A percentile compares a stretch with the other conserved stretches of the same genome.
Evolutionary conservation across 2,888 invertebrate genomes (phyloP).

Genomic region (Acronicta alni): DNA sequence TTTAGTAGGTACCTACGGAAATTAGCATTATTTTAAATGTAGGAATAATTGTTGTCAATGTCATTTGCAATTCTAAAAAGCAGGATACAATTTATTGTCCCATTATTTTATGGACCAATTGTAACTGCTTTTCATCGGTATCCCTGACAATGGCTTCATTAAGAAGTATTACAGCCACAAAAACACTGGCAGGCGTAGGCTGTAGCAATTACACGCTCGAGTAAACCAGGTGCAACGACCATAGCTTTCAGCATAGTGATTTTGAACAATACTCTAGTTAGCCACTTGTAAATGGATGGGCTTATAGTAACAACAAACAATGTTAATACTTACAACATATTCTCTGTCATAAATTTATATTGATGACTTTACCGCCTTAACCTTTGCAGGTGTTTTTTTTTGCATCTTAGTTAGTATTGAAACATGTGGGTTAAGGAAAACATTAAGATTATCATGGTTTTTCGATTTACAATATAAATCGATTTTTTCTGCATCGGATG

Average conservation of each 20-base stretch:
- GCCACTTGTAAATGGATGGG: slow-evolving; percentile 70
- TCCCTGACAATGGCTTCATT: slow-evolving; percentile 56
- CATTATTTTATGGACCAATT: slow-evolving; percentile 6
- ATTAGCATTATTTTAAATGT: not conserved
- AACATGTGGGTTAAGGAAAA: too few relatives aligned
- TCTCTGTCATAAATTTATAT: slow-evolving; percentile 48
- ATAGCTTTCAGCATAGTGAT: slow-evolving; percentile 63
- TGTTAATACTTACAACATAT: slow-evolving; percentile 33
- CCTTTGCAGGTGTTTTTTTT: not conserved
- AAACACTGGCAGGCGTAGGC: slow-evolving; percentile 56
- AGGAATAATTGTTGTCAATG: not conserved
- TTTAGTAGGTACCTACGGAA: not conserved
- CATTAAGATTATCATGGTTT: too few relatives aligned
- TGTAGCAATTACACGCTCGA: slow-evolving; percentile 75
- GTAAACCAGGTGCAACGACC: slow-evolving; percentile 71
- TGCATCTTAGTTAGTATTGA: too few relatives aligned
- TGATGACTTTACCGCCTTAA: slow-evolving; percentile 56
- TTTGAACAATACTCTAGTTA: slow-evolving; percentile 69
- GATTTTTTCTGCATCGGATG: too few relatives aligned
- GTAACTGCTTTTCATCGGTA: slow-evolving; percentile 19
- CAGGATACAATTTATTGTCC: slow-evolving; percentile 11
- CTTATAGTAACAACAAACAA: slow-evolving; percentile 43
- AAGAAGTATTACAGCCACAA: slow-evolving; percentile 55
- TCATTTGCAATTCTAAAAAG: slow-evolving; percentile 4
- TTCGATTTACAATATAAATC: too few relatives aligned